Base-by-base conservation (phyloP, 2,113 vertebrate species). In the Prietella phreatophila region DNA sequence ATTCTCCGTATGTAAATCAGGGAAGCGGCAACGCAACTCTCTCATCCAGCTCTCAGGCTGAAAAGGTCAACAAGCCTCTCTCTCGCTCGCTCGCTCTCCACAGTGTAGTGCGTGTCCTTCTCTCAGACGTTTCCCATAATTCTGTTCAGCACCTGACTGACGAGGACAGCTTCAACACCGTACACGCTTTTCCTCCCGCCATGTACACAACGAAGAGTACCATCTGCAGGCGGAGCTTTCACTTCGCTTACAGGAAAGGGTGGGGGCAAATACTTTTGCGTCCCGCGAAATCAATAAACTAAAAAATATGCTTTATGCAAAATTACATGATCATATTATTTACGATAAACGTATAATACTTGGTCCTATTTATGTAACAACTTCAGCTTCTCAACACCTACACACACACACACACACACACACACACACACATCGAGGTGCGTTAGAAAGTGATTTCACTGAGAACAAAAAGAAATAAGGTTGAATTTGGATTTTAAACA, bases 1-100 rank as follows among this genome's bases (percentile, higher is more conserved):
- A 81, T 86, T 71, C 61, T 69, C 42, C 9, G 47, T 56, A 85
- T 85, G 84, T 25, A 85, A 76, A 85, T 76, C 56, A 63, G 81
- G 33, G 13, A 42, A 42, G 75, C 75, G 2, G 75, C 82, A 69
- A 42, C 22, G 15, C 1, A 3, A n/a, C 39, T 53, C 60, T 60
- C 81, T 84, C 82, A 84, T 84, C 61, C 82, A 42, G 58, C 39
- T 65, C 82, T 84, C 75, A 9, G 82, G 22, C 27, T n/a, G 63
- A 47, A 65, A 67, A 50, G 30, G 30, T 25, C 60, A 11, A 33
- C 80, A 82, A 61, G 80, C 42, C 9, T 36, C 67, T 14, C 30
- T 63, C 36, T 83, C 56, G 60, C 36, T 50, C 25, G 6, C 75
- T 27, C 42, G 2, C 39, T 76, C 73, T 73, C 71, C 0, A 33